Percentiles rank a stretch among this genome's conserved stretches.
Evolutionary conservation across 2,113 vertebrate genomes (phyloP).

Genomic region (Pogona vitticeps): DNA sequence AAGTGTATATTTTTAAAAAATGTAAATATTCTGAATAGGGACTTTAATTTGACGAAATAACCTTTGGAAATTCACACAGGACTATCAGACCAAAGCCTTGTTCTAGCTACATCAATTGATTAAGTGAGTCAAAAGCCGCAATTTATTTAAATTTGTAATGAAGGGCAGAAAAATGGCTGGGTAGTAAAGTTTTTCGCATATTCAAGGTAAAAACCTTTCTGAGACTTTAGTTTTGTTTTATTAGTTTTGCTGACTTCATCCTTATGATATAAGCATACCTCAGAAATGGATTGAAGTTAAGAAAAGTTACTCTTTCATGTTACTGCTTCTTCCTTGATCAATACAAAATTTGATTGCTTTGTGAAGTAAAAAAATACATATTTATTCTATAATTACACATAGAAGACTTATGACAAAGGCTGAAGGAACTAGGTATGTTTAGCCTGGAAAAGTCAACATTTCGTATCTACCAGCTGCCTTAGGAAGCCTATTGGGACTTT

Average conservation of each 20-base stretch:
- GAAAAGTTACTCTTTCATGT: background rate
- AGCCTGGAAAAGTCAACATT: background rate
- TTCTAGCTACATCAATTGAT: slow-evolving; percentile 31
- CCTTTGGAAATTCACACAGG: slow-evolving; percentile 34
- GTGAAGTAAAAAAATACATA: slow-evolving; percentile 11
- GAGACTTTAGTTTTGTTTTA: slow-evolving; percentile 7
- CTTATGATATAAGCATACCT: slow-evolving; percentile 4
- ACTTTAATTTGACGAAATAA: slow-evolving; percentile 44
- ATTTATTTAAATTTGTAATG: slow-evolving; percentile 49
- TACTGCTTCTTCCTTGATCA: background rate
- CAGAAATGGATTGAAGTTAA: background rate
- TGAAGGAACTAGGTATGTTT: background rate
- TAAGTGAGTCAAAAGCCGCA: fast-evolving
- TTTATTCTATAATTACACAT: background rate
- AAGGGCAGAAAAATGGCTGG: slow-evolving; percentile 13
- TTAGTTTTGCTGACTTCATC: slow-evolving; percentile 28
- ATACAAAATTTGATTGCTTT: slow-evolving; percentile 1
- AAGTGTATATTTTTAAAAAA: slow-evolving; percentile 35
- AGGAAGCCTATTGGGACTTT: too few relatives aligned
- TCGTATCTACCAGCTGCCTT: too few relatives aligned
- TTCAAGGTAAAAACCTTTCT: slow-evolving; percentile 25
- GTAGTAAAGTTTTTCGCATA: slow-evolving; percentile 7
- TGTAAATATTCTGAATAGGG: slow-evolving; percentile 34
- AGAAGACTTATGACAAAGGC: background rate
- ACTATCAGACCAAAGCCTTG: background rate